Conservation (phyloP, 2,113 vertebrate genomes). For the Tupaia chinensis region DNA sequence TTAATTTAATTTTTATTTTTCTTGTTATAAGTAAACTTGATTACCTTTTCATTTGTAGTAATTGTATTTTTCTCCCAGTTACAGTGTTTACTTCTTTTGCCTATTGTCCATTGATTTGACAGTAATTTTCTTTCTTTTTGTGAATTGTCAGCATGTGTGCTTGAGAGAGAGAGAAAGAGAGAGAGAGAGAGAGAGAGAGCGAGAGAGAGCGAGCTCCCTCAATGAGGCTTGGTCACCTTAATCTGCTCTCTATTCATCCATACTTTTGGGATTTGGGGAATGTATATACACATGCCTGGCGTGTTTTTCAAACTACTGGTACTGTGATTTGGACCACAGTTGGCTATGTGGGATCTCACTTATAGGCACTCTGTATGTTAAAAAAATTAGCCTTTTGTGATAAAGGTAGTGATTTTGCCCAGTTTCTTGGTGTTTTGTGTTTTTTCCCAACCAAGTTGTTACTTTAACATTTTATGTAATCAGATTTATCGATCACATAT, state of each 20-base stretch:
- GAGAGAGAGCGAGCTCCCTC: no score
- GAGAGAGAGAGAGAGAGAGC: no score
- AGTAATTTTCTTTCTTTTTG: background rate
- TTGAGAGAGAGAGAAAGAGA: no score
- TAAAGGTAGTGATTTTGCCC: background rate
- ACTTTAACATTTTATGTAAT: background rate
- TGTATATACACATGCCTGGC: no score
- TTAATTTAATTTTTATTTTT: constrained; percentile 25
- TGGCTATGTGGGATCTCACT: background rate
- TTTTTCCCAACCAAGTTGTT: background rate
- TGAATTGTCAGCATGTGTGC: no score
- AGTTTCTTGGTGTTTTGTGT: background rate
- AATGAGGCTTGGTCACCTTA: no score
- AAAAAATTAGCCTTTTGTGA: background rate
- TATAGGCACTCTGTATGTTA: background rate
- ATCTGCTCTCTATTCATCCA: no score
- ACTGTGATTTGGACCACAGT: no score
- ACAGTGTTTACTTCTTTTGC: background rate
- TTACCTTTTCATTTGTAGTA: constrained; percentile 31
- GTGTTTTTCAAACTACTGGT: no score
- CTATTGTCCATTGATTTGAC: constrained; percentile 9
- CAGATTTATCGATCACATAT: background rate
- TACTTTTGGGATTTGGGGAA: no score
- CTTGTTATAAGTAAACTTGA: background rate
- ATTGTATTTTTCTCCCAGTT: constrained; percentile 3